Percentiles rank a stretch among this genome's conserved stretches.
Evolutionary conservation across 2,888 invertebrate genomes (phyloP).

Genomic region (Macaria liturata): DNA sequence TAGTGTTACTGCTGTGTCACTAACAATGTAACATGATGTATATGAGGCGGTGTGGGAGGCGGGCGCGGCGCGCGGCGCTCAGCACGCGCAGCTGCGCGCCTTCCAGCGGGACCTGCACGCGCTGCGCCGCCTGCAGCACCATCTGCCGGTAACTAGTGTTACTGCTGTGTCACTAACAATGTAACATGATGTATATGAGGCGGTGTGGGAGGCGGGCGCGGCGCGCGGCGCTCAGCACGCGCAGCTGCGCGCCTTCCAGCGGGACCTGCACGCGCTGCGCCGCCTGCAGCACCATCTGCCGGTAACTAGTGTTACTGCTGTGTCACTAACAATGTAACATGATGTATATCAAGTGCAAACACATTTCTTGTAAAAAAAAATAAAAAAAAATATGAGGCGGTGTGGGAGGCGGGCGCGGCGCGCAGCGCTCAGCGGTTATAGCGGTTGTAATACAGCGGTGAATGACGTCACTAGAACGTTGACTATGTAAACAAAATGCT

Average conservation of each 20-base stretch:
- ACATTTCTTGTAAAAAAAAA: too few species aligned
- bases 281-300: conserved; percentile 92
- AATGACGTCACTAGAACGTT: too few species aligned
- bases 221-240: conserved; percentile 83
- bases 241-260: conserved; percentile 92
- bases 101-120: conserved; percentile 95
- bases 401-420: conserved; percentile 89
- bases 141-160: conserved; percentile 85
- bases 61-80: conserved; percentile 71
- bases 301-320: conserved; percentile 63
- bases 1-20: too few species aligned
- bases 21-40: too few species aligned
- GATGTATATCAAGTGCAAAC: too few species aligned
- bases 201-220: conserved; percentile 88
- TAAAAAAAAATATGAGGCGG: too few species aligned
- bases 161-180: too few species aligned
- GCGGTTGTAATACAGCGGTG: too few species aligned
- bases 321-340: too few species aligned
- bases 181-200: too few species aligned
- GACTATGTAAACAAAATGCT: too few species aligned
- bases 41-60: conserved; percentile 88
- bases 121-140: conserved; percentile 91
- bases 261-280: conserved; percentile 92
- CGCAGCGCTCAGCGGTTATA: conserved; percentile 85
- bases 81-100: conserved; percentile 87